Evolutionary conservation across 2,797 vertebrate species (phyloP).

Genomic region (Oryzias sinensis): DNA sequence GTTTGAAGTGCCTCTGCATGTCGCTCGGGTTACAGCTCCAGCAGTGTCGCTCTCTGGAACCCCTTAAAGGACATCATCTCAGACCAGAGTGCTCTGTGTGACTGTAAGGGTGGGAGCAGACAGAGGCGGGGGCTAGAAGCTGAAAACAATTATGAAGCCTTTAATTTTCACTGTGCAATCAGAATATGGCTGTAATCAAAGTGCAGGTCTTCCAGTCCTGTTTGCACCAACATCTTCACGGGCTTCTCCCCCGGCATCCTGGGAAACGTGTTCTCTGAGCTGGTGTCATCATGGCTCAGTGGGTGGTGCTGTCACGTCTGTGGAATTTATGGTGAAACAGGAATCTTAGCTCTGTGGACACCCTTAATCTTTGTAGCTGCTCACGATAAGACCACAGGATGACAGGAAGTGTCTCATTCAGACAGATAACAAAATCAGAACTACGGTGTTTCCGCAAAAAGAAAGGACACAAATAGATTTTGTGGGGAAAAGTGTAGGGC

Average conservation of each 20-base stretch:
- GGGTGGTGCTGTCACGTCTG: background rate
- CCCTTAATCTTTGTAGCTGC: background rate
- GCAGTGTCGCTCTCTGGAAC: slow-evolving; percentile 12
- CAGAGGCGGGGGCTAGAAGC: slow-evolving; percentile 31
- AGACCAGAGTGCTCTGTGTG: slow-evolving; percentile 38
- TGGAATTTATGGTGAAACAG: background rate
- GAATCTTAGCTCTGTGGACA: background rate
- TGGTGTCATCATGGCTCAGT: background rate
- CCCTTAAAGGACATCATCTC: slow-evolving; percentile 30
- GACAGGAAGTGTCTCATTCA: background rate
- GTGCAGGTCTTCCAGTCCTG: slow-evolving; percentile 6
- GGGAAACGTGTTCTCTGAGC: background rate
- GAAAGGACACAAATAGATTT: no score
- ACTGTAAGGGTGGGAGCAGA: slow-evolving; percentile 48
- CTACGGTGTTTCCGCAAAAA: no score
- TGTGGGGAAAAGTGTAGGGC: no score
- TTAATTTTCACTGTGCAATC: slow-evolving; percentile 24
- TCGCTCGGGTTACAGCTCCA: slow-evolving; percentile 4
- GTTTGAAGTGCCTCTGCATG: slow-evolving; percentile 34
- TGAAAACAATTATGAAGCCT: slow-evolving; percentile 33
- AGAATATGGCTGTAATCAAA: slow-evolving; percentile 16
- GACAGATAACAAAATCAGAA: background rate
- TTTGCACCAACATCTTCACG: background rate
- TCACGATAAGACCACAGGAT: background rate
- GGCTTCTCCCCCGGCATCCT: slow-evolving; percentile 12